phyloP scores from a whole-genome alignment of 2,888 invertebrate species.

The Amiota mariae region DNA sequence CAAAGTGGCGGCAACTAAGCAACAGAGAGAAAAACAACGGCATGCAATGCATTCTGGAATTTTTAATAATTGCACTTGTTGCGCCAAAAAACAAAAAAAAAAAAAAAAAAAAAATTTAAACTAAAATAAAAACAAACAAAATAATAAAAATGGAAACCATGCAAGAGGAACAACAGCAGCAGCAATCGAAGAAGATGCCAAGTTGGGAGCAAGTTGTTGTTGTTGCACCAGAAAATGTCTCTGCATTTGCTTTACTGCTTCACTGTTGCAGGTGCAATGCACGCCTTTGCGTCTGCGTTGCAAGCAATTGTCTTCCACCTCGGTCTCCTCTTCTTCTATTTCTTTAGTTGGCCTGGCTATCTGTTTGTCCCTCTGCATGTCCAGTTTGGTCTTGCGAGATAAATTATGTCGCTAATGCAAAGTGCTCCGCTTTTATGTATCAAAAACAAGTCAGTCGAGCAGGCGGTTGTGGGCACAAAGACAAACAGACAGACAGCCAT shows the following conservation, averaged over 20 bases:
- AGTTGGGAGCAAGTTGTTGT: conserved; percentile 44
- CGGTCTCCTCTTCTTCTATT: conserved; percentile 38
- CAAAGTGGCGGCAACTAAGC: not conserved
- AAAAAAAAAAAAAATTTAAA: conserved; percentile 32
- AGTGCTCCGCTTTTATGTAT: conserved; percentile 70
- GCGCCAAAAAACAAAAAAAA: conserved; percentile 31
- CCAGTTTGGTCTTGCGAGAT: conserved; percentile 65
- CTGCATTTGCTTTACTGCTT: conserved; percentile 21
- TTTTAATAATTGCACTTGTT: conserved; percentile 28
- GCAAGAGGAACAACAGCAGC: conserved; percentile 43
- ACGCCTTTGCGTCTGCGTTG: conserved; percentile 62
- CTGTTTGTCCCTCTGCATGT: not conserved
- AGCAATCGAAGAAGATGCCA: conserved; percentile 42
- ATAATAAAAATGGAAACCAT: conserved; percentile 32
- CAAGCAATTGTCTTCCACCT: conserved; percentile 37
- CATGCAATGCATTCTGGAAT: conserved; percentile 31
- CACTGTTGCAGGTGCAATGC: conserved; percentile 52
- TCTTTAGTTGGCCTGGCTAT: conserved; percentile 17
- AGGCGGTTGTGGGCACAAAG: conserved; percentile 19
- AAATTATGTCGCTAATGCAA: conserved; percentile 74
- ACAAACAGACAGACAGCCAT: not conserved
- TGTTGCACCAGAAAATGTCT: conserved; percentile 21
- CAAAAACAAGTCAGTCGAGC: conserved; percentile 26
- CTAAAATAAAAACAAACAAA: conserved; percentile 30
- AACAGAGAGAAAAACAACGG: not conserved